Evolutionary conservation across 2,888 invertebrate species (phyloP), one percentile per base, ranked within the genome.

Genomic region (Ormia ochracea): DNA sequence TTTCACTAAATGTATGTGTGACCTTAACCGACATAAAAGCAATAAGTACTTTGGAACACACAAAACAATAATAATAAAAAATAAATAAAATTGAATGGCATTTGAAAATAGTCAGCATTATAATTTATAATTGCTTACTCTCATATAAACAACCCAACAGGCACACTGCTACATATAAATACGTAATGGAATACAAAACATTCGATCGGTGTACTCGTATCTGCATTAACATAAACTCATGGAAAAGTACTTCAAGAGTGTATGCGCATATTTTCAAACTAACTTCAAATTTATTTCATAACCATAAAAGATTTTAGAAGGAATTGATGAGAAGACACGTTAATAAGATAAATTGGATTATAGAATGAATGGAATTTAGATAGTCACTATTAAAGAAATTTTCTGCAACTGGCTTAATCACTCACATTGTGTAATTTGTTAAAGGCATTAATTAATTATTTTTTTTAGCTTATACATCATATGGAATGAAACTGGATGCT

Each of bases 21-120:
- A 72, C 79, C 79, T 80, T 80, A 80, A 80, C 79, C 79, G 76
- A 76, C 59, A 76, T 80, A 52, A 52, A 52, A 66, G 50, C 72
- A 4, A 61, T 59, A 68, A 59, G 74, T 78, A 73, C 72, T 68
- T 65, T 50, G 28, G 33, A 61, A 54, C n/a, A 75, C 52, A 68
- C 58, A 19, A 54, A 43, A 45, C 43, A 72, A 26, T 28, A 56
- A 36, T 45, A 58, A 26, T 41, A 61, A 58, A 38, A 28, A 36
- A 52, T 9, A 14, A 48, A 70, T 17, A 33, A 52, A 54, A 78
- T 43, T 61, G 58, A 78, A 61, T 73, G 66, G 73, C 66, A 73
- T 78, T 78, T 78, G 66, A 56, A 61, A 68, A 73, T 69, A 78
- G 33, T 31, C 48, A 74, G 56, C 36, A 36, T 68, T 61, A 54